These are phyloP conservation scores for Pecten maximus DNA, from an alignment of 2,888 invertebrate genomes.

Conservation along the genomic window DNA sequence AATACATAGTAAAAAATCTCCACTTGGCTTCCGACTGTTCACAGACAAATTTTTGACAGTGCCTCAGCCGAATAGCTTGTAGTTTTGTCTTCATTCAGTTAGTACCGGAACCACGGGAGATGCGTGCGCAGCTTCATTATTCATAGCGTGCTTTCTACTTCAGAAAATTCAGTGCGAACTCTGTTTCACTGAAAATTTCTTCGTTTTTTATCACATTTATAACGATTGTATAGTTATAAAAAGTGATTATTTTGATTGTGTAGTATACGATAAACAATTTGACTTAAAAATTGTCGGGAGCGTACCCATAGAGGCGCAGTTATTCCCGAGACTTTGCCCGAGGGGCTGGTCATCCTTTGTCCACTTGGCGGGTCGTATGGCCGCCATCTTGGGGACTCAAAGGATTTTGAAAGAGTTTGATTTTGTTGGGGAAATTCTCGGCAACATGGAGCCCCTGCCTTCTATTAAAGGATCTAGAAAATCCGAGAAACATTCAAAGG, in stretches of 20 bases:
- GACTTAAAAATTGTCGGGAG: background rate
- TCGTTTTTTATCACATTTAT: background rate
- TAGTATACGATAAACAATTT: background rate
- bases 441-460: background rate
- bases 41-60: too few relatives aligned
- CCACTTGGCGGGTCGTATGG: background rate
- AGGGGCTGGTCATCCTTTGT: background rate
- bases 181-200: background rate
- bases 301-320: slow-evolving; percentile 7
- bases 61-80: too few relatives aligned
- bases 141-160: background rate
- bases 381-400: background rate
- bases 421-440: background rate
- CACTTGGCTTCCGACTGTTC: too few relatives aligned
- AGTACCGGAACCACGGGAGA: slow-evolving; percentile 17
- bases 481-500: too few relatives aligned
- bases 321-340: background rate
- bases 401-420: background rate
- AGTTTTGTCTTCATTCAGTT: background rate
- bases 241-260: background rate
- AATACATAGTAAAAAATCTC: too few relatives aligned
- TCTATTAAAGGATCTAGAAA: background rate
- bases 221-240: background rate
- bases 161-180: background rate
- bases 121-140: slow-evolving; percentile 27